Evolutionary conservation across 2,888 invertebrate genomes (phyloP).

Genomic region (Drosophila quinaria): DNA sequence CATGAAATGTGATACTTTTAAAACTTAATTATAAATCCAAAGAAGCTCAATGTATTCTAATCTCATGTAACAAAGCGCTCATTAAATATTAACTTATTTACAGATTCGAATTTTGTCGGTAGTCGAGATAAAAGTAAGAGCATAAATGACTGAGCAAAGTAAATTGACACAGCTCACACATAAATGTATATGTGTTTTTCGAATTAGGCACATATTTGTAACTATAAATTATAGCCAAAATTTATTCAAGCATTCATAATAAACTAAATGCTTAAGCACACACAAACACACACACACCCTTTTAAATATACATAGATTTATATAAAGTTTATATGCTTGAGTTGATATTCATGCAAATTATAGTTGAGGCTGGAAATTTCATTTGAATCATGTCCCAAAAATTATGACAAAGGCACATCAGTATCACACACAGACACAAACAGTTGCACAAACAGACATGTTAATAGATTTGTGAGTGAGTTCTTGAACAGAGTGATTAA

Average conservation of each 20-base stretch:
- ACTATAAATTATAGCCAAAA: conserved; percentile 59
- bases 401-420: conserved; percentile 42
- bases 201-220: conserved; percentile 46
- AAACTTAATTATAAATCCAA: conserved; percentile 41
- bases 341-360: conserved; percentile 48
- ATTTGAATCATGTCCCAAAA: conserved; percentile 43
- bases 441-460: conserved; percentile 29
- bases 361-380: conserved; percentile 49
- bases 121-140: conserved; percentile 24
- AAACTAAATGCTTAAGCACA: conserved; percentile 32
- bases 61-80: conserved; percentile 27
- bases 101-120: conserved; percentile 7
- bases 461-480: conserved; percentile 45
- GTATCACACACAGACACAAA: conserved; percentile 2
- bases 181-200: conserved; percentile 43
- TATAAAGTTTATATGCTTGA: conserved; percentile 39
- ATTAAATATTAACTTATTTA: conserved; percentile 34
- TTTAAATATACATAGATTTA: conserved; percentile 11
- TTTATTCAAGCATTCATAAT: conserved; percentile 73
- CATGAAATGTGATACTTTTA: conserved; percentile 6
- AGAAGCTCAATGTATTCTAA: conserved; percentile 29
- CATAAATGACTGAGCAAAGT: conserved; percentile 49
- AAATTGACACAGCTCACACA: conserved; percentile 25
- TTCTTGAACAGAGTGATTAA: conserved; percentile 58
- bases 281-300: conserved; percentile 20